Conservation (phyloP, 2,797 vertebrate genomes). For the Channa striata region DNA sequence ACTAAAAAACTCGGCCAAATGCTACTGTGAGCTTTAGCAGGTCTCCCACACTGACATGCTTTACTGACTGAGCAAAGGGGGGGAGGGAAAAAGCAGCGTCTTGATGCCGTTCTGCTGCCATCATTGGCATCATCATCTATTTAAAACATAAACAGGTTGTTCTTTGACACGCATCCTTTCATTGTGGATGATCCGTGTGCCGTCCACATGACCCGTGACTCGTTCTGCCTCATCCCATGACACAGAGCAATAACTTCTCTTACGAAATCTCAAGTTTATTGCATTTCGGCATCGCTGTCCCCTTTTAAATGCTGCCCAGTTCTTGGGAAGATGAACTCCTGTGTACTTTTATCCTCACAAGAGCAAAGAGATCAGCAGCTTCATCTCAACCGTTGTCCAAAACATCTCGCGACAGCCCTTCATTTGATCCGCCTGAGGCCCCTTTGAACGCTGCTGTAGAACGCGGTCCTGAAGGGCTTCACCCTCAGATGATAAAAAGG, state of each 20-base stretch:
- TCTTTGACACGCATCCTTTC: conserved; percentile 23
- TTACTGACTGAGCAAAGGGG: conserved; percentile 10
- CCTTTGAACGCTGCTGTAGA: conserved; percentile 87
- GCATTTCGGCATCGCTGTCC: conserved; percentile 44
- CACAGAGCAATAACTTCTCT: conserved; percentile 25
- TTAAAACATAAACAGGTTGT: conserved; percentile 7
- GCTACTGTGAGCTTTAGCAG: conserved; percentile 76
- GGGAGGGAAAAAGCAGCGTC: no score
- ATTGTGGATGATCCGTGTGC: conserved; percentile 18
- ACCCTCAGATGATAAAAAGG: conserved; percentile 90
- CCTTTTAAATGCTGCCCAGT: conserved; percentile 56
- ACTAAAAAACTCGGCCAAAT: conserved; percentile 61
- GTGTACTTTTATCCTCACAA: conserved; percentile 65
- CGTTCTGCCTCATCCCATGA: conserved; percentile 27
- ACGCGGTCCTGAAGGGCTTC: conserved; percentile 80
- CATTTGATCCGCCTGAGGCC: conserved; percentile 68
- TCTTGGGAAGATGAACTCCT: conserved; percentile 63
- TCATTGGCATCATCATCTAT: background rate
- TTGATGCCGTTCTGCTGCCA: conserved; percentile 7
- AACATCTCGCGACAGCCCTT: conserved; percentile 78
- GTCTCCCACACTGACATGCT: conserved; percentile 53
- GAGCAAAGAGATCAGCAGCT: conserved; percentile 66
- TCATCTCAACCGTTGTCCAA: conserved; percentile 73
- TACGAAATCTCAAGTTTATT: conserved; percentile 58
- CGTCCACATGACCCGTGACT: conserved; percentile 33